phyloP scores from a whole-genome alignment of 1,140 invertebrate species.

The Caerostris darwini region DNA sequence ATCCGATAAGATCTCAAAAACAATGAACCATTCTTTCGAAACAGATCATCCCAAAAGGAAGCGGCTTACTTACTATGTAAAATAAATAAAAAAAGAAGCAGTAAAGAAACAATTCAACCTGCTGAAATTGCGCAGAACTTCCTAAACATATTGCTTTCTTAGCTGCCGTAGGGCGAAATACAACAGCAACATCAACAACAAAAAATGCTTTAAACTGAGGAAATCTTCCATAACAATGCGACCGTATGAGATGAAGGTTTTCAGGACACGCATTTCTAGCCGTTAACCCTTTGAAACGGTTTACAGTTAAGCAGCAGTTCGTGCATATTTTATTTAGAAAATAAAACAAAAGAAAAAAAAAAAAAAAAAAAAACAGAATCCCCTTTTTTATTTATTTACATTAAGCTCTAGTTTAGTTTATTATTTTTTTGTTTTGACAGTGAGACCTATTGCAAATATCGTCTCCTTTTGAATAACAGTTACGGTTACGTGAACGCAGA shows the following conservation, averaged over 20 bases:
- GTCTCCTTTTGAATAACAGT: not conserved
- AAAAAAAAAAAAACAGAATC: no score
- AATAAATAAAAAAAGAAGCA: not conserved
- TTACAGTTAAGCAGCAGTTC: not conserved
- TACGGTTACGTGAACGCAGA: conserved; percentile 35
- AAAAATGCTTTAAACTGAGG: conserved; percentile 46
- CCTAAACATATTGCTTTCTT: not conserved
- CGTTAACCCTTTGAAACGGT: conserved; percentile 44
- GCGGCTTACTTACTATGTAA: not conserved
- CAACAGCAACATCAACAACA: not conserved
- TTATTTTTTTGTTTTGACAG: not conserved
- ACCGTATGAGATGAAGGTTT: conserved; percentile 65
- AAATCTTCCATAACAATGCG: conserved; percentile 61
- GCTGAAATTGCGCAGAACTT: not conserved
- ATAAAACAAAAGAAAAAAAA: not conserved
- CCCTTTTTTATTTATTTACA: not conserved
- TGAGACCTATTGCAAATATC: conserved; percentile 7
- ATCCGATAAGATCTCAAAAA: not conserved
- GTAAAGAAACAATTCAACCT: not conserved
- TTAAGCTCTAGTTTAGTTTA: not conserved
- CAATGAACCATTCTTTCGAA: conserved; percentile 7
- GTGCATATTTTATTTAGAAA: conserved; percentile 32
- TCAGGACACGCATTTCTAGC: conserved; percentile 20
- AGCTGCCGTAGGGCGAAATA: not conserved
- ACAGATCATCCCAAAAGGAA: not conserved